A percentile compares a stretch with the other conserved stretches of the same genome.
Evolutionary conservation across 2,113 vertebrate species (phyloP).

Genomic region (Numenius arquata): DNA sequence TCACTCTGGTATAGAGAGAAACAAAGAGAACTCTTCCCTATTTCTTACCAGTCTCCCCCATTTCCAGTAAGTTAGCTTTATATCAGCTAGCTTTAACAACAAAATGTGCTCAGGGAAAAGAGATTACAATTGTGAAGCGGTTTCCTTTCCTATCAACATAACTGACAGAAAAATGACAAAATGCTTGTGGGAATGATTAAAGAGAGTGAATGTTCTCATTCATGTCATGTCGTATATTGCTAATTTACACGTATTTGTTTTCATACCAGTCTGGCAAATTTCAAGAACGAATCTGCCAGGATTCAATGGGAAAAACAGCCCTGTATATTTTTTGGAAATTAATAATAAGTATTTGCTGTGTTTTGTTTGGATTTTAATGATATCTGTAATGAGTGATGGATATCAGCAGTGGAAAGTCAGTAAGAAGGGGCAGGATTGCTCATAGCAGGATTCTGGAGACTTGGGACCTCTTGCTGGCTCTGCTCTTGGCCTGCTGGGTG

Average conservation of each 20-base stretch:
- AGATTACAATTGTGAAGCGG: constrained; percentile 29
- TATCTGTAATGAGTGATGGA: background rate
- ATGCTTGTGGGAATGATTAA: constrained; percentile 36
- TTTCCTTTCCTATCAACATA: constrained; percentile 27
- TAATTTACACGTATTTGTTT: constrained; percentile 51
- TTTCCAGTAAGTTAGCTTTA: background rate
- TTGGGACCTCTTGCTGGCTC: background rate
- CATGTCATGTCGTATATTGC: background rate
- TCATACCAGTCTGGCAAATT: background rate
- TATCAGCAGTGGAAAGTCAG: background rate
- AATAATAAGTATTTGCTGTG: constrained; percentile 22
- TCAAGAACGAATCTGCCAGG: constrained; percentile 12
- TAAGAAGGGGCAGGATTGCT: background rate
- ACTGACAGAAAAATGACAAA: constrained; percentile 50
- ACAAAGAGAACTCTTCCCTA: background rate
- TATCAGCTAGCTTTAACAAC: background rate
- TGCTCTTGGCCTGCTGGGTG: background rate
- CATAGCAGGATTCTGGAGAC: background rate
- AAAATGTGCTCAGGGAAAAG: constrained; percentile 24
- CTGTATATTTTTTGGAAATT: background rate
- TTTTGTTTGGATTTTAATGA: constrained; percentile 39
- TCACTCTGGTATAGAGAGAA: background rate
- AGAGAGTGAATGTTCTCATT: constrained; percentile 31
- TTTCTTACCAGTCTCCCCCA: background rate
- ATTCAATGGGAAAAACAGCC: background rate